Conservation (phyloP, 2,888 invertebrate species). For the Leptinotarsa tumamoca region DNA sequence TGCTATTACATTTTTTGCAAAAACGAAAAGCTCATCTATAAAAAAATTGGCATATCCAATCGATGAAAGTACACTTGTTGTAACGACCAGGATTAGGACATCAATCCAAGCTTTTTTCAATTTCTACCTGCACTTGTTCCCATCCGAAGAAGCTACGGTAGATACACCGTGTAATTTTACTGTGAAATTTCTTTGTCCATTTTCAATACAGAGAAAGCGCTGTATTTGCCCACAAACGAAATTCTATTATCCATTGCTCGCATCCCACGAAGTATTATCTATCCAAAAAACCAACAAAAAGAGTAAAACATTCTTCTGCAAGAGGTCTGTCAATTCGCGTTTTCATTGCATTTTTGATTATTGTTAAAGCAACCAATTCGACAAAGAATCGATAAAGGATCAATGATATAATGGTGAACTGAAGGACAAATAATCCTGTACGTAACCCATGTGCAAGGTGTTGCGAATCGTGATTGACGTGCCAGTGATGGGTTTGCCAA, state of each 20-base stretch:
- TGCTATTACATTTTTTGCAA: too few species aligned
- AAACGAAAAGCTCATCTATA: too few species aligned
- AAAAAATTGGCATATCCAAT: background rate
- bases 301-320: constrained; percentile 15
- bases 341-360: background rate
- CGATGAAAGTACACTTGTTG: constrained; percentile 5
- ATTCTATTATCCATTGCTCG: background rate
- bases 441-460: background rate
- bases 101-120: background rate
- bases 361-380: constrained; percentile 10
- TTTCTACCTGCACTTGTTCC: constrained; percentile 28
- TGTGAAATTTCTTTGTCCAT: constrained; percentile 24
- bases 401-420: background rate
- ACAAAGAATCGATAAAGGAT: constrained; percentile 12
- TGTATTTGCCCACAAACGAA: constrained; percentile 5
- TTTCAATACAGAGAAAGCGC: background rate
- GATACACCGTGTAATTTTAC: constrained; percentile 24
- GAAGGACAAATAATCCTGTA: constrained; percentile 4
- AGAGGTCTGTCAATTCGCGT: constrained; percentile 16
- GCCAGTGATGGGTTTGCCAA: background rate
- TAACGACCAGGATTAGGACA: background rate
- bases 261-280: constrained; percentile 15
- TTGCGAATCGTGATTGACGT: constrained; percentile 8
- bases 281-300: constrained; percentile 10
- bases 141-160: constrained; percentile 7